Conservation (phyloP, 1,140 invertebrate genomes). For the Drosophila arawakana region DNA sequence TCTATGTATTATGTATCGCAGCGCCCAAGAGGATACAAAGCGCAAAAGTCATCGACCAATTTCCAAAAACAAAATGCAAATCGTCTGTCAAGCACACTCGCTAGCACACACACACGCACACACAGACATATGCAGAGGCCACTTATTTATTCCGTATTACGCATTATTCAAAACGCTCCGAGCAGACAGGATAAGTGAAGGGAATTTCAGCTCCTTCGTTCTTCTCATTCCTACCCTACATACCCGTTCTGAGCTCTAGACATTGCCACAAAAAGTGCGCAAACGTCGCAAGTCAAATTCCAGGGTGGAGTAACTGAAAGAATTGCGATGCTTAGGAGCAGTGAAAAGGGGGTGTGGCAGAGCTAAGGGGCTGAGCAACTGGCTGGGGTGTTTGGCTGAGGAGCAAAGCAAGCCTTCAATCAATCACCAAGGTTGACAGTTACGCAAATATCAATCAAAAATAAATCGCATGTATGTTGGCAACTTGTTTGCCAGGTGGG, state of each 20-base stretch:
- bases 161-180: constrained; percentile 73
- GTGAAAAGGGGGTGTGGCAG: too few relatives aligned
- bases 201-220: not conserved
- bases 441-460: constrained; percentile 81
- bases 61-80: constrained; percentile 73
- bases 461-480: constrained; percentile 77
- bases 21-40: constrained; percentile 27
- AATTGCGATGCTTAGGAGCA: too few relatives aligned
- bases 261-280: constrained; percentile 21
- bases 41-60: constrained; percentile 53
- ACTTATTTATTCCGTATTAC: constrained; percentile 78
- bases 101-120: not conserved
- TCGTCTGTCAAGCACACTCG: constrained; percentile 66
- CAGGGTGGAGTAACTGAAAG: not conserved
- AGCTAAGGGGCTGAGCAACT: too few relatives aligned
- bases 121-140: constrained; percentile 44
- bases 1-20: not conserved
- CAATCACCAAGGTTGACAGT: constrained; percentile 77
- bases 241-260: not conserved
- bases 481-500: constrained; percentile 68
- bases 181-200: constrained; percentile 27
- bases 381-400: not conserved
- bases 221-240: not conserved
- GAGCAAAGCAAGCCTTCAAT: constrained; percentile 67
- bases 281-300: not conserved